phyloP scores from a whole-genome alignment of 2,888 invertebrate genomes.

The Drosophila austrosaltans region DNA sequence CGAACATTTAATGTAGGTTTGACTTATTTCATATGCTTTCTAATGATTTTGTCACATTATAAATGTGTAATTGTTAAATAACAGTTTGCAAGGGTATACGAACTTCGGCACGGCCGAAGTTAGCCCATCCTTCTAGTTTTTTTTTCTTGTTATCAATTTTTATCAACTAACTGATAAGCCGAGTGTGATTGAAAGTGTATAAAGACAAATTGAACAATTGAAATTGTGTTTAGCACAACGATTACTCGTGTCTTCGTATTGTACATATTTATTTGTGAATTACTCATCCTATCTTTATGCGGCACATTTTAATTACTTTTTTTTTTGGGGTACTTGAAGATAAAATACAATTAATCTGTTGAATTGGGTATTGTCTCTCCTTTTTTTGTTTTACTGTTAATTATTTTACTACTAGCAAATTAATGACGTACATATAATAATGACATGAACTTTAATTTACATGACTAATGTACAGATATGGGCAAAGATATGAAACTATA shows the following conservation, averaged over 20 bases:
- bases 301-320: conserved; percentile 4
- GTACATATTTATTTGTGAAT: conserved; percentile 31
- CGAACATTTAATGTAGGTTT: too few relatives aligned
- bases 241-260: conserved; percentile 62
- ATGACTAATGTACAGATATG: conserved; percentile 31
- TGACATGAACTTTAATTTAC: conserved; percentile 34
- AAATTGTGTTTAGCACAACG: conserved; percentile 38
- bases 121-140: too few relatives aligned
- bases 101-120: too few relatives aligned
- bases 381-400: conserved; percentile 7
- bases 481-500: neutral
- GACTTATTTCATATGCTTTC: too few relatives aligned
- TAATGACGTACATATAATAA: conserved; percentile 25
- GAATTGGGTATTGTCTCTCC: neutral
- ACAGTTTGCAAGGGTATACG: too few relatives aligned
- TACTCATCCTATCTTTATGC: conserved; percentile 46
- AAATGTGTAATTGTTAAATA: too few relatives aligned
- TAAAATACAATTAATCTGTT: neutral
- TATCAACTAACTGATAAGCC: neutral
- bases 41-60: too few relatives aligned
- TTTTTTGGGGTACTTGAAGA: conserved; percentile 2
- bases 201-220: conserved; percentile 1
- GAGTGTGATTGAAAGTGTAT: neutral
- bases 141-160: neutral
- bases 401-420: conserved; percentile 24